Evolutionary conservation across 2,797 vertebrate genomes (phyloP).

Genomic region (Darevskia mixta): DNA sequence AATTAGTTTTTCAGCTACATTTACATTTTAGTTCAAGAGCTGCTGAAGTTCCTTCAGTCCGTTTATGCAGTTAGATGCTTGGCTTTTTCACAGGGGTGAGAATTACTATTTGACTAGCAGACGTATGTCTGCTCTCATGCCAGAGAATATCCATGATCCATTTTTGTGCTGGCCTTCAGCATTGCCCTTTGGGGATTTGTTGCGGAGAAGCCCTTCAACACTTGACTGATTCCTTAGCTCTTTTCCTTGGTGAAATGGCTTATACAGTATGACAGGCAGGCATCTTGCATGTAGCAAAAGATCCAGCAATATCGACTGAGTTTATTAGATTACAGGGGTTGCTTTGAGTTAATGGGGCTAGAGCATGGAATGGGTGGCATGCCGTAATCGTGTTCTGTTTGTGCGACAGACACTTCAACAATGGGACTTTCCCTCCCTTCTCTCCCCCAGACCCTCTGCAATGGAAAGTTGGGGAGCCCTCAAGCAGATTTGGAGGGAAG

Average conservation of each 20-base stretch:
- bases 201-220: neutral
- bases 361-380: neutral
- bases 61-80: slow-evolving; percentile 20
- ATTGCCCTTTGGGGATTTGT: fast-evolving
- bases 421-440: no score
- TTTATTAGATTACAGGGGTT: slow-evolving; percentile 25
- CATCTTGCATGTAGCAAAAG: slow-evolving; percentile 17
- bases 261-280: neutral
- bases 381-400: no score
- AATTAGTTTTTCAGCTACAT: neutral
- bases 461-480: no score
- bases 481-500: no score
- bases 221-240: neutral
- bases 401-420: no score
- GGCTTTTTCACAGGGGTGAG: slow-evolving; percentile 25
- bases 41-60: neutral
- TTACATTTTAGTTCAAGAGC: neutral
- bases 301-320: neutral
- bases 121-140: slow-evolving; percentile 44
- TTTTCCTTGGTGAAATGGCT: neutral
- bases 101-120: slow-evolving; percentile 20
- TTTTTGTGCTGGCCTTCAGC: slow-evolving; percentile 9
- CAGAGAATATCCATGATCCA: slow-evolving; percentile 27
- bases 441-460: no score
- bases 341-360: slow-evolving; percentile 7